Percentiles rank a stretch among this genome's conserved stretches.
phyloP scores from a whole-genome alignment of 2,113 vertebrate species.

The Rafetus swinhoei region DNA sequence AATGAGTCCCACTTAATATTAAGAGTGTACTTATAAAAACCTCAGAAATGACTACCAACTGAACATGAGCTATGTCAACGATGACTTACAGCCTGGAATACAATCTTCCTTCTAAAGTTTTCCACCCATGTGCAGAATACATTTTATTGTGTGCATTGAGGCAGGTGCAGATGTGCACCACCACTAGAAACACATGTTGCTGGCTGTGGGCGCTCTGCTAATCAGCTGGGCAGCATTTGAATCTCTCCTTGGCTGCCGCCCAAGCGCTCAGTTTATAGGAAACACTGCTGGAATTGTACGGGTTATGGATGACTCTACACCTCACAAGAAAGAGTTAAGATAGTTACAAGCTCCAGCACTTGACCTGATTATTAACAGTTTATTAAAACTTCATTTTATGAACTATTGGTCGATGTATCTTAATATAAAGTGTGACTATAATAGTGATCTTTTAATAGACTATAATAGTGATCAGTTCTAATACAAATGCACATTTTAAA shows the following conservation, averaged over 20 bases:
- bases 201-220: too few relatives aligned
- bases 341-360: not conserved
- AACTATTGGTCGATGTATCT: not conserved
- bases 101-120: too few relatives aligned
- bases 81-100: not conserved
- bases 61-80: not conserved
- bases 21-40: not conserved
- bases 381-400: not conserved
- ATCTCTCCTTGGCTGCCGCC: too few relatives aligned
- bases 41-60: not conserved
- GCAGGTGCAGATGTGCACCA: too few relatives aligned
- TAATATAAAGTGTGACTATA: not conserved
- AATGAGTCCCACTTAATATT: not conserved
- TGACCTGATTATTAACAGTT: not conserved
- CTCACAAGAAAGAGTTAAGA: not conserved
- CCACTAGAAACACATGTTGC: too few relatives aligned
- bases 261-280: too few relatives aligned
- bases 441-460: not conserved
- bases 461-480: not conserved
- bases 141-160: too few relatives aligned
- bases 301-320: not conserved
- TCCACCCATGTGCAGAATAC: too few relatives aligned
- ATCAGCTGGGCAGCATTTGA: too few relatives aligned
- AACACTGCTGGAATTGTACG: not conserved
- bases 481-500: fast-evolving